phyloP scores from a whole-genome alignment of 2,113 vertebrate species.

The Laterallus jamaicensis region DNA sequence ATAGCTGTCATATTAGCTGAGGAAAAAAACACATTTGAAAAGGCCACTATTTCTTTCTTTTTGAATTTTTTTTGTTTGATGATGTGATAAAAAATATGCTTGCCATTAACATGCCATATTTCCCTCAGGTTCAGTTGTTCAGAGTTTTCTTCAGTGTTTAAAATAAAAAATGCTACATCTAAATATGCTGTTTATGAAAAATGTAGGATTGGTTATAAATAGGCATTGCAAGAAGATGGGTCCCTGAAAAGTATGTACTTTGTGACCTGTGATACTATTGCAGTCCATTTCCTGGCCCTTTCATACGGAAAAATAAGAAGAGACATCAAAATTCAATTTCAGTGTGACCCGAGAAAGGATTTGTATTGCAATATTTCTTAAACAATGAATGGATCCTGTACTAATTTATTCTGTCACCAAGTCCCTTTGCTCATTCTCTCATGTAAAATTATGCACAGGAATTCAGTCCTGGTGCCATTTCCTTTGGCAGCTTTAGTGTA shows the following conservation, averaged over 20 bases:
- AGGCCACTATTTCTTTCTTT: background rate
- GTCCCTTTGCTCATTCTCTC: background rate
- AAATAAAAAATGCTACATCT: background rate
- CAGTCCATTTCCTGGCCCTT: background rate
- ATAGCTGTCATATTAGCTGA: background rate
- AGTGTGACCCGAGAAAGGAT: background rate
- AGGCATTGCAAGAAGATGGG: background rate
- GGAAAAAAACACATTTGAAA: background rate
- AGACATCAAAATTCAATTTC: background rate
- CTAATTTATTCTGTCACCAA: background rate
- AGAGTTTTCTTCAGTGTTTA: background rate
- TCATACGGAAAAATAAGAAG: background rate
- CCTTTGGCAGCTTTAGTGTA: background rate
- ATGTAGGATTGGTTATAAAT: background rate
- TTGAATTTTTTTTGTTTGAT: accelerated
- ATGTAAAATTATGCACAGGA: background rate
- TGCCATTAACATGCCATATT: background rate
- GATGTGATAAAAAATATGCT: background rate
- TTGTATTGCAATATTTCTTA: background rate
- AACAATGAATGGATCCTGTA: background rate
- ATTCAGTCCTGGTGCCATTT: background rate
- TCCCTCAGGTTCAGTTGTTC: background rate
- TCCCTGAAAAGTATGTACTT: background rate
- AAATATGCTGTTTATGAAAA: background rate
- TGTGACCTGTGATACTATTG: background rate